Evolutionary conservation across 2,888 invertebrate species (phyloP), one percentile per base, ranked within the genome.

Genomic region (Actias luna): DNA sequence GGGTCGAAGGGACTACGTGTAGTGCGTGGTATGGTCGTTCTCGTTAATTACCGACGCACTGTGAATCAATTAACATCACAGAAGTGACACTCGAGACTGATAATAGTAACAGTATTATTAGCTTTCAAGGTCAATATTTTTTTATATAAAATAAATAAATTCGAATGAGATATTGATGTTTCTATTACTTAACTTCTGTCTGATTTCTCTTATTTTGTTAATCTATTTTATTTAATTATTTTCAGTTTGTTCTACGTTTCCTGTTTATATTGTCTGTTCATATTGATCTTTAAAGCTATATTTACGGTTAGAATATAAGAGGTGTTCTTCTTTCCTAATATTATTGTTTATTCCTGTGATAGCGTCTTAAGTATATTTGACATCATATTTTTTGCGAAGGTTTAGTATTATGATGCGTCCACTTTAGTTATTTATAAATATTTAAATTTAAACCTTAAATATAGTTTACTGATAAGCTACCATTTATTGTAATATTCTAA

Each of bases 1-100:
- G 12, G 89, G 91, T 4, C 78, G 89, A 66, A 84, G 90, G 69
- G 92, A 89, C 79, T 90, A 85, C 69, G 92, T 92, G 73, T 91
- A 89, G 79, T 83, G 78, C 66, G 58, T 50, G 22, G 18, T 65
- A 65, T 65, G 65, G 27, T 66, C 62, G 67, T 60, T 8, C 1
- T n/a, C 36, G 65, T 63, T 58, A 39, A 67, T 65, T 58, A 63
- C 60, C 59, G 46, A 60, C 55, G 64, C 60, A 58, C 18, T 65
- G 63, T 64, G 59, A 65, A 65, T 61, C 7, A 29, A 29, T 55
- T 55, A 65, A 64, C 57, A 58, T 31, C 57, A 58, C 66, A 64
- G 65, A 65, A 69, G 52, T 66, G 73, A 77, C 73, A 72, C 70
- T 77, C 72, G 88, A 88, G 89, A 89, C 89, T 89, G 89, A 89